Percentiles rank a stretch among this genome's conserved stretches.
Evolutionary conservation across 1,140 invertebrate genomes (phyloP).

Genomic region (Pseudachorutes palmiensis): DNA sequence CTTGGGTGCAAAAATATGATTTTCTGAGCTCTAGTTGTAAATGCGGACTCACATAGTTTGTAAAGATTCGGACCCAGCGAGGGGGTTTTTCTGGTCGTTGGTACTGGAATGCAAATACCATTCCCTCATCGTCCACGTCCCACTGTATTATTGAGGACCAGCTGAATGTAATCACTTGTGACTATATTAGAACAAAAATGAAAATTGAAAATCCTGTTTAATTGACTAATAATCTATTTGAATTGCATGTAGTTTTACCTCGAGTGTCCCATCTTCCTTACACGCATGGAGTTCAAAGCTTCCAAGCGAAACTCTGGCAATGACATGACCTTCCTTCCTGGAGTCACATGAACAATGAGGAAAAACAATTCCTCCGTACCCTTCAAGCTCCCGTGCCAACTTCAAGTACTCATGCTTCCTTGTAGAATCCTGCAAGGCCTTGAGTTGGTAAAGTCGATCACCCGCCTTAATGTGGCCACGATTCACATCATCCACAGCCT

Average conservation of each 20-base stretch:
- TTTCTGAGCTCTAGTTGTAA: background rate
- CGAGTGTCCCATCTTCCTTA: conserved; percentile 71
- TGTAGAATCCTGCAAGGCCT: conserved; percentile 82
- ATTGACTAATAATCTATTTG: too few species aligned
- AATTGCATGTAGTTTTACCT: too few species aligned
- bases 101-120: conserved; percentile 38
- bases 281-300: conserved; percentile 80
- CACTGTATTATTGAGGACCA: conserved; percentile 38
- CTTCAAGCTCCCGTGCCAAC: conserved; percentile 71
- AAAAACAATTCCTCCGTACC: conserved; percentile 86
- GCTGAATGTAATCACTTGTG: conserved; percentile 35
- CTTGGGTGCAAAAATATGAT: too few species aligned
- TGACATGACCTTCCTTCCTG: conserved; percentile 81
- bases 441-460: conserved; percentile 85
- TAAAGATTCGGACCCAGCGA: conserved; percentile 78
- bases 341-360: conserved; percentile 93
- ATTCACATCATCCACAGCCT: conserved; percentile 89
- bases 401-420: conserved; percentile 72
- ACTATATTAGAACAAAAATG: conserved; percentile 30
- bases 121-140: conserved; percentile 38
- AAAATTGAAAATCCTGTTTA: background rate
- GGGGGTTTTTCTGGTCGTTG: conserved; percentile 69
- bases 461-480: conserved; percentile 80
- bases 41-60: conserved; percentile 76
- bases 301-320: conserved; percentile 63